Evolutionary conservation across 2,797 vertebrate species (phyloP).

Genomic region (Mycteria americana): DNA sequence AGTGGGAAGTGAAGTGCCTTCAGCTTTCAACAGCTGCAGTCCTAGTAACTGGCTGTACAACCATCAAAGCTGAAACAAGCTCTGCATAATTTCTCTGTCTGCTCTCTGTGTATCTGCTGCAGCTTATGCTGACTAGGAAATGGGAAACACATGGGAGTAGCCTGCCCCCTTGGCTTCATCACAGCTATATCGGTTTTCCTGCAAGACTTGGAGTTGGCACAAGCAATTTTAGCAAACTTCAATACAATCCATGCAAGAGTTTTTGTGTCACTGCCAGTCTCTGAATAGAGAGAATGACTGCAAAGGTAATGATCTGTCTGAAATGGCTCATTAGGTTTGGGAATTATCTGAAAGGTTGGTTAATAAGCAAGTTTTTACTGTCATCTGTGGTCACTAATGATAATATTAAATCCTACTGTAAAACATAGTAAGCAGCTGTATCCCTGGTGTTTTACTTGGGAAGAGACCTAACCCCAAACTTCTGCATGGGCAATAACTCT

Average conservation of each 20-base stretch:
- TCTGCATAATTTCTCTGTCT: slow-evolving; percentile 57
- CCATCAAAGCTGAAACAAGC: slow-evolving; percentile 64
- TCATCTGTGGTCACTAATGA: neutral
- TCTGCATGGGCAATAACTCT: neutral
- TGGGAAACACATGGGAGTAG: slow-evolving; percentile 70
- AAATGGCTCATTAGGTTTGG: slow-evolving; percentile 20
- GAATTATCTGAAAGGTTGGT: neutral
- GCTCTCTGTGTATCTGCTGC: slow-evolving; percentile 44
- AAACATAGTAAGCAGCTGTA: neutral
- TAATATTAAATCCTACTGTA: neutral
- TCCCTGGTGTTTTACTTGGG: neutral
- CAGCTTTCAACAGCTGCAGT: slow-evolving; percentile 6
- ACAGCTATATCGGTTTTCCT: slow-evolving; percentile 64
- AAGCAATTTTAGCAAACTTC: slow-evolving; percentile 29
- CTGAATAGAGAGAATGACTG: slow-evolving; percentile 15
- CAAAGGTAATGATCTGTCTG: slow-evolving; percentile 20
- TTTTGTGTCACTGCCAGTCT: slow-evolving; percentile 23
- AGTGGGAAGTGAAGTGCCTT: slow-evolving; percentile 29
- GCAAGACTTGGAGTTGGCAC: slow-evolving; percentile 44
- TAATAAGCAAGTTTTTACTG: neutral
- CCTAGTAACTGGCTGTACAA: slow-evolving; percentile 10
- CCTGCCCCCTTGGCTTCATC: slow-evolving; percentile 52
- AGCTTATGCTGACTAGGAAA: slow-evolving; percentile 70
- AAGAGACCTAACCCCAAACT: neutral
- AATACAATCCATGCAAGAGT: neutral